Percentiles rank a stretch among this genome's conserved stretches.
These are phyloP conservation scores for Propithecus perrieri DNA, from an alignment of 2,797 vertebrate species.

Conservation along the genomic window DNA sequence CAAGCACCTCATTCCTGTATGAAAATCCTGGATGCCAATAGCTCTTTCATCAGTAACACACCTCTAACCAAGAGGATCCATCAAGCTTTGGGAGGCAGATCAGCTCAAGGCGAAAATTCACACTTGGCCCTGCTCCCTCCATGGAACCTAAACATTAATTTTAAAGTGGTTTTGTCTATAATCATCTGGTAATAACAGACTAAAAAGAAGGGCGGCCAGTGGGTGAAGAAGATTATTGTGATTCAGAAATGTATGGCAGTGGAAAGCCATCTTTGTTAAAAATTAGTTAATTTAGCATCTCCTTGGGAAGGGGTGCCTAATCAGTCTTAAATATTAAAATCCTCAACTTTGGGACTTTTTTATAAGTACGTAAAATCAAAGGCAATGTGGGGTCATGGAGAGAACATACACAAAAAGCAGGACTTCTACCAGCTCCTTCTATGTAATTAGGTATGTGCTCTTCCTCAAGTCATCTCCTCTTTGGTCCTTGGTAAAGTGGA, in stretches of 20 bases:
- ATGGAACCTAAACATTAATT: conserved; percentile 5
- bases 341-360: background rate
- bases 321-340: background rate
- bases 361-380: conserved; percentile 1
- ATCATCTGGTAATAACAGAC: background rate
- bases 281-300: background rate
- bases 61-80: conserved; percentile 54
- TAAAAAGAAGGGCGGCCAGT: background rate
- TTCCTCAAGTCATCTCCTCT: background rate
- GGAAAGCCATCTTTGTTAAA: background rate
- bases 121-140: background rate
- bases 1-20: conserved; percentile 58
- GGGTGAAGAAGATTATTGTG: background rate
- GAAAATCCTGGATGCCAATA: conserved; percentile 58
- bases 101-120: conserved; percentile 23
- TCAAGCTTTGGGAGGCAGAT: background rate
- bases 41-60: conserved; percentile 69
- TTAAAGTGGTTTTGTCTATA: conserved; percentile 41
- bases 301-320: background rate
- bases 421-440: background rate
- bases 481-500: background rate
- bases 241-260: background rate
- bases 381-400: background rate
- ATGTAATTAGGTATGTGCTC: background rate
- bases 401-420: background rate